Evolutionary conservation across 2,797 vertebrate genomes (phyloP), one percentile per base, ranked within the genome.

Genomic region (Etheostoma perlongum): DNA sequence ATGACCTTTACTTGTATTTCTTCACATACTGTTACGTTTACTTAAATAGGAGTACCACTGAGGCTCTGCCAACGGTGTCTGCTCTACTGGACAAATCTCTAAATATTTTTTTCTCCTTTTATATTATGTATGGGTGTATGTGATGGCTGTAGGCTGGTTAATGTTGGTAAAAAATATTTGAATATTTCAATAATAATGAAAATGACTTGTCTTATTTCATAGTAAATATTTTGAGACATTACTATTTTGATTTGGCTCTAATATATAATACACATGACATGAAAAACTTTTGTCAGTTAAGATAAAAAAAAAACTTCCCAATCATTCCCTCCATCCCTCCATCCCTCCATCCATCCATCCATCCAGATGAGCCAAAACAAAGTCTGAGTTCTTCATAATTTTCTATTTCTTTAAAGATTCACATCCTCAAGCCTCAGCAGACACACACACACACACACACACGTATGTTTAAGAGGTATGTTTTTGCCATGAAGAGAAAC

Each of bases 401-500:
- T 90, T 87, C 70, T 76, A 48, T 86, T 88, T 47, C 76, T 89
- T 90, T 90, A 89, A 91, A 91, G 83, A 92, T 58, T 87, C 84
- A 85, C 82, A 86, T 87, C 67, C 84, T 88, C 77, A 81, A 78
- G 67, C 72, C 54, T 71, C 40, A 75, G 48, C 58, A 69, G 25
- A 52, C 67, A 55, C 33, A 1, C 44, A 51, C 62, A 58, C 49
- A 21, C 59, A 36, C 47, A 65, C 36, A 40, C 25, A 47, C 66
- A 74, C 70, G 63, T 55, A 52, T 13, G 25, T 55, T 23, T 82
- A 76, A 89, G 69, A 87, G 70, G 74, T 80, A 78, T 85, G 85
- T 87, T 90, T 91, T 92, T 88, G 75, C 72, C 77, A 71, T 84
- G 82, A 82, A 78, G 79, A 87, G 82, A 90, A 90, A 91, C 95